A percentile compares a stretch with the other conserved stretches of the same genome.
phyloP scores from a whole-genome alignment of 2,797 vertebrate genomes.

The Myotis myotis region DNA sequence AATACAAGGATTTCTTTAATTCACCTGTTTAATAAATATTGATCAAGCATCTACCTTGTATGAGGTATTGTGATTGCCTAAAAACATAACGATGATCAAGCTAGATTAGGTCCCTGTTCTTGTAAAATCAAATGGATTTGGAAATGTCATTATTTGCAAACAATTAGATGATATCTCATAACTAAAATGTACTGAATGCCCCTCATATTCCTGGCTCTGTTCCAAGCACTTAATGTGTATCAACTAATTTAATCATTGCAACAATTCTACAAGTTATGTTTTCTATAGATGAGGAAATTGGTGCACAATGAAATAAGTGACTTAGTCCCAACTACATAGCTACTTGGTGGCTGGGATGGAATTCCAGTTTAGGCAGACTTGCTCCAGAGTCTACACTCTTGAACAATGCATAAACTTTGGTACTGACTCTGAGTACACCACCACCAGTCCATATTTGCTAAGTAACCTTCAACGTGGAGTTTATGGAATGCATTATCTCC shows the following conservation, averaged over 20 bases:
- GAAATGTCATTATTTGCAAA: not conserved
- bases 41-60: not conserved
- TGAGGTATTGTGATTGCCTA: not conserved
- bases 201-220: not conserved
- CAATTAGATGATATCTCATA: not conserved
- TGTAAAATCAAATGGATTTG: not conserved
- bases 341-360: too few species aligned
- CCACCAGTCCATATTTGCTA: not conserved
- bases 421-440: not conserved
- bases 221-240: not conserved
- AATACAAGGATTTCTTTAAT: not conserved
- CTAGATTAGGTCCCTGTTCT: not conserved
- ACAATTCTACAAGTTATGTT: not conserved
- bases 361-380: not conserved
- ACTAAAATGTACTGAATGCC: not conserved
- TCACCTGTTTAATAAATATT: not conserved
- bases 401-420: accelerated
- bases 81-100: not conserved
- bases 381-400: not conserved
- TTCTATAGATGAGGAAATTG: not conserved
- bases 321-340: not conserved
- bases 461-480: not conserved
- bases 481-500: not conserved
- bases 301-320: not conserved
- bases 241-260: not conserved